phyloP scores from a whole-genome alignment of 2,797 vertebrate species.

The Vespertilio murinus region DNA sequence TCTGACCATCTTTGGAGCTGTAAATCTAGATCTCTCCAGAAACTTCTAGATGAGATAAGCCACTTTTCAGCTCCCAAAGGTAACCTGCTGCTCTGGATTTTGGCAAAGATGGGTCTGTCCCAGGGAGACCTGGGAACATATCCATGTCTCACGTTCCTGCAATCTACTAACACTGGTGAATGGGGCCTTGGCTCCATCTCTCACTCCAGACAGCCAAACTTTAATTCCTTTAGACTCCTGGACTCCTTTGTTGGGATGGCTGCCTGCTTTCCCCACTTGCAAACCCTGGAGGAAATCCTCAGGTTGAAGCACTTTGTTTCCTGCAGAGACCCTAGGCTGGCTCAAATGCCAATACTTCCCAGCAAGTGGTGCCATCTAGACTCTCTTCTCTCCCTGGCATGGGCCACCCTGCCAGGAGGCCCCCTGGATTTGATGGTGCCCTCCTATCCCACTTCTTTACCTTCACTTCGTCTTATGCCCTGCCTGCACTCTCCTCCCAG shows the following conservation, averaged over 20 bases:
- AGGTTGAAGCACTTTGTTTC: not conserved
- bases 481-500: fast-evolving
- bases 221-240: not conserved
- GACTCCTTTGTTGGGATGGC: not conserved
- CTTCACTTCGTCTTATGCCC: no score
- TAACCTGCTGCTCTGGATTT: not conserved
- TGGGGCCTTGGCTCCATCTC: not conserved
- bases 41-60: not conserved
- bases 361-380: not conserved
- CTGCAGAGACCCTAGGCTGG: not conserved
- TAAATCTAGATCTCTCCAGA: not conserved
- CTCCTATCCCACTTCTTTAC: no score
- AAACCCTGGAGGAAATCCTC: not conserved
- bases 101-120: not conserved
- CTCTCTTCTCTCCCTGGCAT: not conserved
- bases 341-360: not conserved
- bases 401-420: fast-evolving
- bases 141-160: not conserved
- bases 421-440: fast-evolving
- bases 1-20: not conserved
- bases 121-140: no score
- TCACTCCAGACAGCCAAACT: not conserved
- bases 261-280: not conserved
- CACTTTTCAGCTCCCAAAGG: not conserved
- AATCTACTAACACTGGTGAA: not conserved